Conservation (phyloP, 1,140 invertebrate genomes). For the Micrasema minimum region DNA sequence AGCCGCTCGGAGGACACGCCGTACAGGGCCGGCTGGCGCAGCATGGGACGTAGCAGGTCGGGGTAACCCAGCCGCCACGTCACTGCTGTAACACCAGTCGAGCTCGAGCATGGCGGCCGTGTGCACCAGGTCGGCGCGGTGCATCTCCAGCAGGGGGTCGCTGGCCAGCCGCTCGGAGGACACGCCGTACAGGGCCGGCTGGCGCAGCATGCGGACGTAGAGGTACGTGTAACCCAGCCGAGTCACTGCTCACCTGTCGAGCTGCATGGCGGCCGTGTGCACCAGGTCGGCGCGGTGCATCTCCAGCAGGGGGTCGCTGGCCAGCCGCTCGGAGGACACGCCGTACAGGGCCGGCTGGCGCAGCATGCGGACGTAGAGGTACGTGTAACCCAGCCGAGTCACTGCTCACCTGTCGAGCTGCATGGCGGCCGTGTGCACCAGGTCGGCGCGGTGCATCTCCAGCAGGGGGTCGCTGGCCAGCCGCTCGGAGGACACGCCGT, state of each 20-base stretch:
- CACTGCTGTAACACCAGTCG: conserved; percentile 70
- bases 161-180: conserved; percentile 81
- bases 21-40: conserved; percentile 87
- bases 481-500: conserved; percentile 88
- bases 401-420: conserved; percentile 76
- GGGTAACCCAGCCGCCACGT: conserved; percentile 83
- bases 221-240: conserved; percentile 91
- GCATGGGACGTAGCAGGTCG: conserved; percentile 94
- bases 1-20: conserved; percentile 85
- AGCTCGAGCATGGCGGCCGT: conserved; percentile 91
- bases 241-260: conserved; percentile 73
- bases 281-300: conserved; percentile 92
- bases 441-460: conserved; percentile 91
- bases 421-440: conserved; percentile 95
- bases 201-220: conserved; percentile 90
- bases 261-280: conserved; percentile 91
- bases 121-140: conserved; percentile 95
- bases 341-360: conserved; percentile 90
- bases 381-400: conserved; percentile 83
- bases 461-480: conserved; percentile 84
- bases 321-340: conserved; percentile 81
- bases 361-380: conserved; percentile 94
- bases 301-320: conserved; percentile 87
- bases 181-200: conserved; percentile 91
- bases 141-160: conserved; percentile 87